Percentiles rank a stretch among this genome's conserved stretches.
Evolutionary conservation across 2,888 invertebrate species (phyloP).

Genomic region (Dromius quadrimaculatus): DNA sequence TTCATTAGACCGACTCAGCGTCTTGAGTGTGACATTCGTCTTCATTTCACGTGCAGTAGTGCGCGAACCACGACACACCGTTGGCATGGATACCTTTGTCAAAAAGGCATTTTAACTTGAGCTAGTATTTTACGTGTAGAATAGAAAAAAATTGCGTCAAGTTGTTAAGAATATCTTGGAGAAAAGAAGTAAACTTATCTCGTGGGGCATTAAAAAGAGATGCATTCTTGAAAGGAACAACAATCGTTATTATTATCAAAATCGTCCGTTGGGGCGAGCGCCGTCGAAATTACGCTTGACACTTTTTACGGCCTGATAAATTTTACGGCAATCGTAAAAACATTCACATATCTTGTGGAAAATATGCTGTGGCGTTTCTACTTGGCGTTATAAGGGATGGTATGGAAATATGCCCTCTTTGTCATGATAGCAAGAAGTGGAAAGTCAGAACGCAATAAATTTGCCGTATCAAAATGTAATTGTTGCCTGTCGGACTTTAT

Average conservation of each 20-base stretch:
- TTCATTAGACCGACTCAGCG: slow-evolving; percentile 44
- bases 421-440: background rate
- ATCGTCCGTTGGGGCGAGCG: slow-evolving; percentile 26
- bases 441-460: slow-evolving; percentile 30
- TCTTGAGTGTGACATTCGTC: slow-evolving; percentile 48
- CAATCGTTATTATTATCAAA: slow-evolving; percentile 45
- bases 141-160: too few relatives aligned
- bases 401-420: slow-evolving; percentile 11
- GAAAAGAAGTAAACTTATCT: too few relatives aligned
- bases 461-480: slow-evolving; percentile 41
- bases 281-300: slow-evolving; percentile 41
- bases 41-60: slow-evolving; percentile 38
- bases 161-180: too few relatives aligned
- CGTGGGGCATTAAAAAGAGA: too few relatives aligned
- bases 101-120: too few relatives aligned
- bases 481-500: slow-evolving; percentile 23
- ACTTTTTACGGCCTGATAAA: slow-evolving; percentile 48
- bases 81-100: too few relatives aligned
- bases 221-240: too few relatives aligned
- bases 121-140: too few relatives aligned
- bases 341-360: slow-evolving; percentile 52
- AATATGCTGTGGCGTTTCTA: slow-evolving; percentile 37
- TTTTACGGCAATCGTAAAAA: slow-evolving; percentile 48
- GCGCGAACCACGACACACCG: background rate
- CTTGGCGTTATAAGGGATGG: slow-evolving; percentile 3